Conservation (phyloP, 2,888 invertebrate genomes). For the Lingula anatina region DNA sequence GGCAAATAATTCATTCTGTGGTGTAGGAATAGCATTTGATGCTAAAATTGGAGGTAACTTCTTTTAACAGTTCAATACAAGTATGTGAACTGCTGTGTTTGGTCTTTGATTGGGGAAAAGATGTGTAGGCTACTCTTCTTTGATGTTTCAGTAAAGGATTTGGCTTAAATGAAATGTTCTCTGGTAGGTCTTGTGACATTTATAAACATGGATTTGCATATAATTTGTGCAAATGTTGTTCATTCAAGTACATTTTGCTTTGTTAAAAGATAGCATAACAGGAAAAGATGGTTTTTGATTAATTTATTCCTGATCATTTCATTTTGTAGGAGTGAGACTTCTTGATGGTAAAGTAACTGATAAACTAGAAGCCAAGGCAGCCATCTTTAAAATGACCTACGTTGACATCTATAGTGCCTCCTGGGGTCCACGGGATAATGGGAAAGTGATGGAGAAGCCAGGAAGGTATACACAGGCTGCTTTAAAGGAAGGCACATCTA, state of each 20-base stretch:
- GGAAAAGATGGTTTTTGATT: no score
- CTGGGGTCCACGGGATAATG: conserved; percentile 81
- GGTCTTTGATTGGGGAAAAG: no score
- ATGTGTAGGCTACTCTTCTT: no score
- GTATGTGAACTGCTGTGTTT: no score
- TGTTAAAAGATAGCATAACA: no score
- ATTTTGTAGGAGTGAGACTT: conserved; percentile 38
- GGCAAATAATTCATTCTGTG: conserved; percentile 76
- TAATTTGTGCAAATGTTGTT: no score
- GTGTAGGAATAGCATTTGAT: conserved; percentile 84
- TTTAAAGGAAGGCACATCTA: conserved; percentile 65
- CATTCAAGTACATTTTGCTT: no score
- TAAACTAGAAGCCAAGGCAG: conserved; percentile 40
- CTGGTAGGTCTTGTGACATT: no score
- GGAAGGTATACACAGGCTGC: conserved; percentile 71
- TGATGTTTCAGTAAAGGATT: no score
- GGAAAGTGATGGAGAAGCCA: conserved; percentile 80
- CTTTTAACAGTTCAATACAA: not conserved
- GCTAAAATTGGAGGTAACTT: conserved; percentile 60
- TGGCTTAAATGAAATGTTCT: no score
- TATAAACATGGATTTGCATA: no score
- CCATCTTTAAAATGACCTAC: conserved; percentile 33
- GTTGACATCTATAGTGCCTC: conserved; percentile 49
- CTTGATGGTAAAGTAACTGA: conserved; percentile 50
- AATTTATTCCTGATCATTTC: no score